Conservation (phyloP, 2,888 invertebrate genomes). For the Heliconius sara region DNA sequence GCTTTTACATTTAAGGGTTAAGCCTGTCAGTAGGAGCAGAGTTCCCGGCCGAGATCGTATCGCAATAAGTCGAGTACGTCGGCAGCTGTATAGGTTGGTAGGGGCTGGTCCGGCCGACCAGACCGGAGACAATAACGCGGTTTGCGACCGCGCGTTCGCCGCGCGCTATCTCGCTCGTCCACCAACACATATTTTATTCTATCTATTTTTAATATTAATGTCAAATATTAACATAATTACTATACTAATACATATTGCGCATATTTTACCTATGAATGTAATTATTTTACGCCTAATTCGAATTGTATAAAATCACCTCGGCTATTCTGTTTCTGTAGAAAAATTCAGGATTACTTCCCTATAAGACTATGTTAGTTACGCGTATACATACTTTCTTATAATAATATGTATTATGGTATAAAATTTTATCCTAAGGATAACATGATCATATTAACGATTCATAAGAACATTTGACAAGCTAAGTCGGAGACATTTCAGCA, state of each 20-base stretch:
- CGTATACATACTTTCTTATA: constrained; percentile 80
- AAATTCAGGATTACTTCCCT: constrained; percentile 81
- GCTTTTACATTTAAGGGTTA: constrained; percentile 58
- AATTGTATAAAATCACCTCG: constrained; percentile 83
- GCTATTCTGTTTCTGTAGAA: constrained; percentile 80
- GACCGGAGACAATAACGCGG: constrained; percentile 69
- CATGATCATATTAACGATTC: constrained; percentile 79
- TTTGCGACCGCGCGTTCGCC: constrained; percentile 59
- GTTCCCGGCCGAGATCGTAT: constrained; percentile 50
- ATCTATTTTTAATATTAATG: constrained; percentile 84
- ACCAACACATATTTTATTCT: constrained; percentile 83
- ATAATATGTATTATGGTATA: constrained; percentile 82
- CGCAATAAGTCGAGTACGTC: constrained; percentile 56
- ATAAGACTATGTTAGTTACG: constrained; percentile 82
- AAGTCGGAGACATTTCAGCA: constrained; percentile 79
- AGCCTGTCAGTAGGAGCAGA: constrained; percentile 45
- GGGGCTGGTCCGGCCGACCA: constrained; percentile 50
- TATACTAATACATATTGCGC: constrained; percentile 80
- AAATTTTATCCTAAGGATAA: constrained; percentile 84
- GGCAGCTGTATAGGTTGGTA: constrained; percentile 45
- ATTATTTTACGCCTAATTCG: constrained; percentile 83
- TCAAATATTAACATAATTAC: constrained; percentile 83
- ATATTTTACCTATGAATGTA: constrained; percentile 83
- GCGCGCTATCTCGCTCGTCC: constrained; percentile 79
- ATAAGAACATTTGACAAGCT: constrained; percentile 77